Evolutionary conservation across 2,888 invertebrate genomes (phyloP), one percentile per base, ranked within the genome.

Genomic region (Hydroisotoma schaefferi): DNA sequence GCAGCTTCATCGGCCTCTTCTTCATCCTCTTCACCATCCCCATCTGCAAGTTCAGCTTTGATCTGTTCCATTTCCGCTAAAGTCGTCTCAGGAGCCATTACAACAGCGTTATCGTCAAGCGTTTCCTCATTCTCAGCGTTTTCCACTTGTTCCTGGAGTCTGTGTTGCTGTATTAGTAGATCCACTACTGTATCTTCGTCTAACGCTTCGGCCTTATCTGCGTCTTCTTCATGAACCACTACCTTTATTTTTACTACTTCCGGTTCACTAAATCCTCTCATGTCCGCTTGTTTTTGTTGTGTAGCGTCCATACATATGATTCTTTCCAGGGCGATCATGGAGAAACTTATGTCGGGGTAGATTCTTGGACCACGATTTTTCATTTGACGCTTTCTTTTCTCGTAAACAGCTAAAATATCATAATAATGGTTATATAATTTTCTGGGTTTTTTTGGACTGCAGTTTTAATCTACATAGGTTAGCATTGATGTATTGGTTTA

Each of bases 261-360:
- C 0, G 55, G 54, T 22, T 60, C 61, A 20, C 59, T 60, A 29
- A 69, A 61, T 15, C 69, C 72, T 38, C 72, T 43, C 69, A 72
- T 69, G 48, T 67, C 70, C 15, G 69, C 70, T 43, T 70, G 70
- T 22, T 64, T 59, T 26, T 65, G 56, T 59, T 72, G 72, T 44
- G 65, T 63, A 23, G 65, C 57, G 25, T 67, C 65, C 66, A 70
- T 68, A 38, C 69, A 69, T 26, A 69, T 63, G n/a, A 70, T 59
- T 23, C 72, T 40, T 20, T 69, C 69, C 40, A 72, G 53, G 23
- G 65, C 64, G 33, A 68, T 61, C 4, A 67, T 57, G 2, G 68
- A 63, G 37, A 65, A 63, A 22, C 64, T 63, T 6, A 72, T 67
- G 47, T 72, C 69, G 2, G 72, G 72, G 15, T 67, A 58, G 12